Base-by-base conservation (phyloP, 2,797 vertebrate genomes). In the Poeciliopsis presidionis region DNA sequence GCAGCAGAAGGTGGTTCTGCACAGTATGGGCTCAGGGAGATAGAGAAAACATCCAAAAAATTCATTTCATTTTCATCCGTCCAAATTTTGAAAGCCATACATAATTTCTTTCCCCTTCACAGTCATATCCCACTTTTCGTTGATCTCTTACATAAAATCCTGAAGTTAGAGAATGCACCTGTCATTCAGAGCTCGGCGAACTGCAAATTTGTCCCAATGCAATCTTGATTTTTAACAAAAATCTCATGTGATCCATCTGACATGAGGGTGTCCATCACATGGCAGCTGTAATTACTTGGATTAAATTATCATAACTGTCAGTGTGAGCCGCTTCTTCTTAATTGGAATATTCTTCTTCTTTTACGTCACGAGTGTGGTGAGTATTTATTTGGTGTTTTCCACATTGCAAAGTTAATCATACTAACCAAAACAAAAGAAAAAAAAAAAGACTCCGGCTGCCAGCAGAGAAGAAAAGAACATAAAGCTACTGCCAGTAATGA, bases 401-500 rank as follows among this genome's bases (percentile, higher is more conserved):
- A 81, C 77, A 67, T 61, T 81, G 78, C 78, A 85, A 83, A 88
- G 74, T 78, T 86, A 90, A 90, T 91, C 91, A 89, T 65, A 76
- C 83, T 84, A 83, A 84, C 81, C n/a, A 25, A 11, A 55, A 11
- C 47, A 55, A 53, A 25, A 22, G 2, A 8, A 22, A 22, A 51
- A 22, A 65, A 77, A 73, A 73, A 86, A 92, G 81, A 79, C 80
- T 86, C 53, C 36, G 76, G 87, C 84, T 77, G 81, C 83, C 77
- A 77, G 77, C 39, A 28, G 72, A 80, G 75, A 81, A 49, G 51
- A 80, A 75, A 73, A 77, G 57, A 41, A 36, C 74, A 79, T 75
- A 90, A 80, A 88, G 82, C 81, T 39, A 73, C 85, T 73, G 84
- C 79, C 72, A 81, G 79, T 92, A 92, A 92, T 90, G 88, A 92